Conservation (phyloP, 2,797 vertebrate species). For the Falco novaeseelandiae region DNA sequence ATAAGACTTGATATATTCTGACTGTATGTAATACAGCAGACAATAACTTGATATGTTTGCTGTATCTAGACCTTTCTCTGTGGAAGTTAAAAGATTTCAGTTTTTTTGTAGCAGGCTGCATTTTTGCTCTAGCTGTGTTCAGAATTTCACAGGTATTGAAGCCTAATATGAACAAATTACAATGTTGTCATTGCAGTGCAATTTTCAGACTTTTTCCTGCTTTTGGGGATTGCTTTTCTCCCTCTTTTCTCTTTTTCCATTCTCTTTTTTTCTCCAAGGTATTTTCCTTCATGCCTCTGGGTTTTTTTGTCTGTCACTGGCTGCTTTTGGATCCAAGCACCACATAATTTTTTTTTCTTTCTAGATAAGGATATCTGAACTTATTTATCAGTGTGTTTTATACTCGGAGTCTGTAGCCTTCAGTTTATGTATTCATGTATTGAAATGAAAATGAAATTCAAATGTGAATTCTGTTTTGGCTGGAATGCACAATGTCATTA, state of each 20-base stretch:
- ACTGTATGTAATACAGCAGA: not conserved
- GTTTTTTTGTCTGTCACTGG: not conserved
- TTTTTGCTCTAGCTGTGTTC: not conserved
- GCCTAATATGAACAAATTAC: slow-evolving; percentile 3
- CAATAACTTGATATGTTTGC: not conserved
- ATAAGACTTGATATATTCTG: not conserved
- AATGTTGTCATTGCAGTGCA: not conserved
- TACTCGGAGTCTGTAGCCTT: not conserved
- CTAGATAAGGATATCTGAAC: not conserved
- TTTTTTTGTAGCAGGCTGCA: not conserved
- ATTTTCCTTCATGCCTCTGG: not conserved
- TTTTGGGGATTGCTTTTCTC: not conserved
- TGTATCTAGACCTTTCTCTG: not conserved
- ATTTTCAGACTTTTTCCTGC: not conserved
- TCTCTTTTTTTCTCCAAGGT: not conserved
- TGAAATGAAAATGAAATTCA: slow-evolving; percentile 51
- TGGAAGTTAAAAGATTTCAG: not conserved
- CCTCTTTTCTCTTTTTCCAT: not conserved
- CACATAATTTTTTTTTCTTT: not conserved
- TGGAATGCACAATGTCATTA: not conserved
- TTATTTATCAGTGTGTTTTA: not conserved
- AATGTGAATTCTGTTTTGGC: slow-evolving; percentile 3
- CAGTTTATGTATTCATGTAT: not conserved
- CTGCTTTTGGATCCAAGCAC: slow-evolving; percentile 9
- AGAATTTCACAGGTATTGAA: not conserved